Base-by-base conservation (phyloP, 92 coral and sea anemone genomes). In the Bergia puertoricense region DNA sequence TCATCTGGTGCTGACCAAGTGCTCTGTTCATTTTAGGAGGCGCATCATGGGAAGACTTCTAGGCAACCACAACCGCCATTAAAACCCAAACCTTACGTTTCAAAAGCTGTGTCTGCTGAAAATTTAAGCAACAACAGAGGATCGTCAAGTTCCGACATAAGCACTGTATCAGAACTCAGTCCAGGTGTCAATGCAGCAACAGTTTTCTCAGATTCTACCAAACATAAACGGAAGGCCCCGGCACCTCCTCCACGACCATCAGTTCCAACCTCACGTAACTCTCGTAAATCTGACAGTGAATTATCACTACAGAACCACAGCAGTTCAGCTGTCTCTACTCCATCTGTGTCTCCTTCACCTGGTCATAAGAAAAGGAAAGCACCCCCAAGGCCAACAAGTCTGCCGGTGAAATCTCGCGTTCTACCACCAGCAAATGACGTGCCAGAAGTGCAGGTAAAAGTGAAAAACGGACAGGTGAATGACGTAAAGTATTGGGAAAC, bases 361-460 rank as follows among this genome's bases (percentile, higher is more conserved):
- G 74, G 37, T 14, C 79, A 38, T 4, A 84, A 69, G 77, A 84
- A 84, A 73, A 69, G 87, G 71, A 84, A 69, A 38, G 87, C 87
- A 71, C 87, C 87, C 6, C 79, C 87, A 69, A 72, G 87, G 59
- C 87, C 87, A 5, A 22, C 87, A 84, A 69, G 66, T 48, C 51
- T 84, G 40, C 87, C 87, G 6, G 68, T 84, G 16, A 84, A 71
- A 71, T 40, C 77, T 42, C 62, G 22, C 2, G 46, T 30, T 42
- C 30, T 39, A 41, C 62, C 30, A 82, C 76, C 54, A 43, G 36
- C 41, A 59, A 82, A 23, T 44, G 18, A 66, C 22, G 4, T 23
- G 20, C 37, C 40, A 8, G 38, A 66, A 39, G 86, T 42, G 37
- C 23, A 41, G 20, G 50, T 66, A 8, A 56, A 10, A 57, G 74